Base-by-base conservation (phyloP, 2,797 vertebrate species). In the Scleropages formosus region DNA sequence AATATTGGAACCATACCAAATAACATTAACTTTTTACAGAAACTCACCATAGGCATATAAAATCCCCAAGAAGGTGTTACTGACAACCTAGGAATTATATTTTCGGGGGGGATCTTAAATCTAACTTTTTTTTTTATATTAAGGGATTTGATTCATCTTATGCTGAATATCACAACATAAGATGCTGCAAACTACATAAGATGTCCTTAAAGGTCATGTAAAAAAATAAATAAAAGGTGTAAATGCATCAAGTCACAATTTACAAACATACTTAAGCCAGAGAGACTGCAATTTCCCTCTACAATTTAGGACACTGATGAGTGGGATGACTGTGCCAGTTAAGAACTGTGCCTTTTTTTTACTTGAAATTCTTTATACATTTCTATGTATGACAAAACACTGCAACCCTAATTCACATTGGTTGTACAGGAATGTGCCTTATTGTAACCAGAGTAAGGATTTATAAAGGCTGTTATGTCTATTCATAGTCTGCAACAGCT, bases 161-260 rank as follows among this genome's bases (percentile, higher is more conserved):
- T 67, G 24, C 46, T 67, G 26, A 49, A 58, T 58, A 53, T 53
- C 68, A 70, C 47, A 71, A 58, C 51, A 56, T 69, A 20, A 71
- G 49, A 71, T 31, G 26, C 69, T 59, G 68, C 56, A 71, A 71
- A 31, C 69, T 71, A 71, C 76, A 78, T 78, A 20, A 63, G 13
- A 24, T 59, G 26, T 68, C 53, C 58, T 68, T 46, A 69, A 69
- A 49, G 66, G 20, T 22, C 51, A 49, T 15, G 20, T 24, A 68
- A 26, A 67, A 67, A 49, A 65, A n/a, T n/a, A 64, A 24, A 66
- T 39, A 68, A 15, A 26, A 46, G 22, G 51, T 71, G 68, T 67
- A 67, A 75, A 24, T 75, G 27, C 63, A 49, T 73, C 53, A 49
- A 9, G 20, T 46, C 3, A 27, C 66, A 56, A 73, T 62, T 77